Percentiles rank a stretch among this genome's conserved stretches.
phyloP scores from a whole-genome alignment of 2,797 vertebrate species.

The Lophura swinhoii region DNA sequence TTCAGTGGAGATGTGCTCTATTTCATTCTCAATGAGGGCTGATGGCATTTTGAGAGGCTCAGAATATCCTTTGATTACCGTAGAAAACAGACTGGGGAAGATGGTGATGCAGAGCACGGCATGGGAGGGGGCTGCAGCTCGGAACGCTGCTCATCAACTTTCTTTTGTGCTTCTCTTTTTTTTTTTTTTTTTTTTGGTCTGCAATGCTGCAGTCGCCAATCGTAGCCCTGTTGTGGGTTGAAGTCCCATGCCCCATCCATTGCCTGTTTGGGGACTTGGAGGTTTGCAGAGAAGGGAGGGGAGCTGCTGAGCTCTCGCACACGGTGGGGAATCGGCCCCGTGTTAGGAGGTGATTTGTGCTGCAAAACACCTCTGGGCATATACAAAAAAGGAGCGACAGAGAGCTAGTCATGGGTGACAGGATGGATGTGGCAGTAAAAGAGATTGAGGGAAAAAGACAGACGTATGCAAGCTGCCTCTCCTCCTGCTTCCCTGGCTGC shows the following conservation, averaged over 20 bases:
- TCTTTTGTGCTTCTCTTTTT: slow-evolving; percentile 61
- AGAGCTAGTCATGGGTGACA: background rate
- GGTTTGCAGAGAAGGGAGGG: slow-evolving; percentile 6
- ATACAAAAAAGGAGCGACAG: background rate
- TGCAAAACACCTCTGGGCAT: background rate
- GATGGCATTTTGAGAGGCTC: slow-evolving; percentile 82
- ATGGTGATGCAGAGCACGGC: slow-evolving; percentile 11
- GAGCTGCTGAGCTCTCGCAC: background rate
- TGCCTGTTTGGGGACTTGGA: slow-evolving; percentile 10
- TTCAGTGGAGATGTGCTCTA: slow-evolving; percentile 76
- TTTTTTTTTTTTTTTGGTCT: background rate
- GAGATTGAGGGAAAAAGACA: background rate
- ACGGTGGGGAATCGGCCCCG: background rate
- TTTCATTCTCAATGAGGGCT: slow-evolving; percentile 82
- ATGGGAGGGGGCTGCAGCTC: slow-evolving; percentile 50
- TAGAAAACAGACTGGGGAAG: slow-evolving; percentile 64
- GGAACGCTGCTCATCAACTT: slow-evolving; percentile 71
- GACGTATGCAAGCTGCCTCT: background rate
- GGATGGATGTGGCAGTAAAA: background rate
- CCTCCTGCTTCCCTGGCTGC: background rate
- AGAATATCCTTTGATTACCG: slow-evolving; percentile 84
- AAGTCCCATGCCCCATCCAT: slow-evolving; percentile 11
- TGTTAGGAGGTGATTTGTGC: background rate
- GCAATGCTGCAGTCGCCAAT: slow-evolving; percentile 44
- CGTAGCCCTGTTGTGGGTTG: slow-evolving; percentile 28